Conservation (phyloP, 2,113 vertebrate species). For the Phocoena sinus region DNA sequence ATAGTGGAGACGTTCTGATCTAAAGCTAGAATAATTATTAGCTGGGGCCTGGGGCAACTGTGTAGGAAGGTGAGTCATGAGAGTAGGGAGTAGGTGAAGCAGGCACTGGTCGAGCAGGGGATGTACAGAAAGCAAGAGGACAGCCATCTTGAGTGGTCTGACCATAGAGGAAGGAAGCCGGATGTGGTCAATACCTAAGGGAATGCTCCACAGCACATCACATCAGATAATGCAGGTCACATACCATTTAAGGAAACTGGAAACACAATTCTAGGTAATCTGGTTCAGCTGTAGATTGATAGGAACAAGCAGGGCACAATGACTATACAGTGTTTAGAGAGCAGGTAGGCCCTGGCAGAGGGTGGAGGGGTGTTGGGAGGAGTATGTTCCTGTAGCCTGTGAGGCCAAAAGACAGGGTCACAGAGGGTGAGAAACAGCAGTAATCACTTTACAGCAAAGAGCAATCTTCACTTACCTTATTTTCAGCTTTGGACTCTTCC, state of each 20-base stretch:
- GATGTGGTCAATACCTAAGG: background rate
- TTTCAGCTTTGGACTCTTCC: background rate
- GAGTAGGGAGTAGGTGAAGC: background rate
- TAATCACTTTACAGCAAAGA: background rate
- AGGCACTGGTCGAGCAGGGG: background rate
- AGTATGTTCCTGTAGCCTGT: too few species aligned
- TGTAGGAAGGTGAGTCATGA: background rate
- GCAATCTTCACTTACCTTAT: background rate
- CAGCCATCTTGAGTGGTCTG: background rate
- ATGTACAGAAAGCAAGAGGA: background rate
- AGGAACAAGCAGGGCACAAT: background rate
- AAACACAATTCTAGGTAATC: background rate
- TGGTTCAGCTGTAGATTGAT: background rate
- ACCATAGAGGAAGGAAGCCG: background rate
- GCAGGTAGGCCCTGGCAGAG: background rate
- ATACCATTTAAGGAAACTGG: background rate
- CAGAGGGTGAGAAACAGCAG: background rate
- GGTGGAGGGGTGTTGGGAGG: fast-evolving
- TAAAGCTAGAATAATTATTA: background rate
- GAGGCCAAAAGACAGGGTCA: background rate
- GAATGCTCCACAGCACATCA: background rate
- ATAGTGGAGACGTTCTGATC: background rate
- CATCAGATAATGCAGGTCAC: background rate
- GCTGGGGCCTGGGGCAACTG: background rate
- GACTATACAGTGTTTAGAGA: background rate